Base-by-base conservation (phyloP, 35 echinoderm and acorn worm genomes). In the Hemicentrotus pulcherrimus region DNA sequence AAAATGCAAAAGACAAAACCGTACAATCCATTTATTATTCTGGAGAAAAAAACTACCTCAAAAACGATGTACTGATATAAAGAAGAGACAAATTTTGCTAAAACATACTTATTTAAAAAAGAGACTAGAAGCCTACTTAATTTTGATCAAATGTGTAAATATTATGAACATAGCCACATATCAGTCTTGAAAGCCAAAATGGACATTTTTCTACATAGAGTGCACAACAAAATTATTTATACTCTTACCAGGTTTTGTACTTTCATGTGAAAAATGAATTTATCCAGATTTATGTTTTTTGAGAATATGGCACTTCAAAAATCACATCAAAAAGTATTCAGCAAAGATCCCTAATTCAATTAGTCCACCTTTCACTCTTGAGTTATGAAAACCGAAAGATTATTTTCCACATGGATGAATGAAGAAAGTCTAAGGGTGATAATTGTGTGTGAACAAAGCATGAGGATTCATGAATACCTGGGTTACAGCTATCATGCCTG, bases 401-500 rank as follows among this genome's bases (percentile, higher is more conserved):
- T 41, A 41, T 41, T 41, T 41, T 41, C 35, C 35, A 41, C 35
- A 41, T 41, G 35, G 35, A 41, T 41, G 35, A 1, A 3, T 41
- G 35, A 41, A 41, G 35, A 1, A 41, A 41, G 35, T 41, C 35
- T 41, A 41, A 41, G 35, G 35, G 3, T 41, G 1, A 41, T 41
- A 41, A 41, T 41, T 41, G 35, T 41, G 35, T 41, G 35, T 41
- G 35, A 41, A 41, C 35, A 41, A 41, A 3, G 61, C 2, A 70
- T 70, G 4, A 24, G 2, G 65, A 3, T 28, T 22, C 65, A 58
- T 48, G 31, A 91, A 92, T 94, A 99, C 98, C 98, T 99, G 98
- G 32, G 98, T 99, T 60, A 97, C 97, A 22, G 98, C 98, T 46
- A 99, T 98, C 4, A 97, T 94, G 31, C 92, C 97, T 6, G 94